Evolutionary conservation across 2,113 vertebrate species (phyloP), one percentile per base, ranked within the genome.

Genomic region (Eublepharis macularius): DNA sequence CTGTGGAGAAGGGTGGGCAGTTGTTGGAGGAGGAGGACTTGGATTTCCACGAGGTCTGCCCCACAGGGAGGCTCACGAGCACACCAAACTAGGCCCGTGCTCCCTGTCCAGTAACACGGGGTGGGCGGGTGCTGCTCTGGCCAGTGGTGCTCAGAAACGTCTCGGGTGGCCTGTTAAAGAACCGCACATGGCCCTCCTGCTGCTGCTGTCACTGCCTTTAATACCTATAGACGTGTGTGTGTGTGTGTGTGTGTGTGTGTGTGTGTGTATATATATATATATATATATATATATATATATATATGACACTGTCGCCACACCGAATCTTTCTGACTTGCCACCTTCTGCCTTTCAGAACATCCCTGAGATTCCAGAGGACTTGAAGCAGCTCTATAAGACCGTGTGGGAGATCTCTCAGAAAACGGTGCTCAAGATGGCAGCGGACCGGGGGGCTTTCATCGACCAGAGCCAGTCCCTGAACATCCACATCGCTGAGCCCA

Each of bases 391-490:
- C 83, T 99, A 99, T 82, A 99, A 99, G 95, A 99, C 98, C 0
- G 98, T 99, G 80, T 99, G 98, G 98, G 98, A 99, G 94, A 98
- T 99, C 93, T 99, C 98, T 41, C 98, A 99, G 87, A 99, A 99
- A 87, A 98, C 96, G 0, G 49, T 99, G 77, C 95, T 99, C 39
- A 98, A 98, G 96, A 99, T 99, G 98, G 98, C 98, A 3, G 98
- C 98, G 0, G 98, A 99, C 87, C 96, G 98, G 60, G 98, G 98
- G 0, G 98, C 98, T 36, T 99, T 97, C 95, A 99, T 99, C 0
- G 98, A 99, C 91, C 98, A 99, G 96, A 99, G 98, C 93, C 98
- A 99, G 94, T 99, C 98, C 8, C 96, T 99, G 34, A 99, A 99
- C 93, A 99, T 99, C 91, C 98, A 99, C 68, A 98, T 99, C 0